These are phyloP conservation scores for Onychomys arenicola DNA, from an alignment of 2,797 vertebrate species.

Conservation along the genomic window DNA sequence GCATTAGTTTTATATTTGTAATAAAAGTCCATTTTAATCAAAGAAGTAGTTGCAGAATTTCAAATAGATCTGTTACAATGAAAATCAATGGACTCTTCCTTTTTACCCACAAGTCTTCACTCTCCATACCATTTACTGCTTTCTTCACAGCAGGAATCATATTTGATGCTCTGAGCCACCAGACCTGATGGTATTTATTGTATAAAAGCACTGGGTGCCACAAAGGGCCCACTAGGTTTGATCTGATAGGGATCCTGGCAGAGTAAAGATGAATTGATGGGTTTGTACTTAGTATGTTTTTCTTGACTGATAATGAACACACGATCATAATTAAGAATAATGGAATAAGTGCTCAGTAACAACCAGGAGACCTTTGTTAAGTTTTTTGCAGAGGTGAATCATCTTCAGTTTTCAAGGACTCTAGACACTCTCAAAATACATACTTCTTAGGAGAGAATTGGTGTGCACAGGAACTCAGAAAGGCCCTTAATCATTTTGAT, in stretches of 20 bases:
- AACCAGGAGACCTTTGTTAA: neutral
- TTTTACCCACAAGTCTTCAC: neutral
- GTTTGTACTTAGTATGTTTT: neutral
- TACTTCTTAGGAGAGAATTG: neutral
- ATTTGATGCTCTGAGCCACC: neutral
- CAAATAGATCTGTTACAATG: neutral
- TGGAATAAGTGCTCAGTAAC: neutral
- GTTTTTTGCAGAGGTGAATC: neutral
- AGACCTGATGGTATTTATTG: neutral
- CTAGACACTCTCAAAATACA: neutral
- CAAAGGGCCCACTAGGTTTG: neutral
- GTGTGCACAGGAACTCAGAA: neutral
- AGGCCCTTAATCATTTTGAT: neutral
- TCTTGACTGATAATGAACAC: neutral
- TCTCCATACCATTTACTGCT: neutral
- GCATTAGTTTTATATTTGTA: neutral
- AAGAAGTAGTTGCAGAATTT: neutral
- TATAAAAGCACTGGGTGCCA: too few species aligned
- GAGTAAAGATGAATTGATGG: neutral
- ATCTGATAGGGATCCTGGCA: neutral
- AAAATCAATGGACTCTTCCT: neutral
- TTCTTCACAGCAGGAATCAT: neutral
- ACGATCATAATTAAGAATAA: neutral
- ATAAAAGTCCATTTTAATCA: slow-evolving; percentile 7
- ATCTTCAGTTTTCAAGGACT: neutral